Evolutionary conservation across 2,888 invertebrate genomes (phyloP), one percentile per base, ranked within the genome.

Genomic region (Sympetrum striolatum): DNA sequence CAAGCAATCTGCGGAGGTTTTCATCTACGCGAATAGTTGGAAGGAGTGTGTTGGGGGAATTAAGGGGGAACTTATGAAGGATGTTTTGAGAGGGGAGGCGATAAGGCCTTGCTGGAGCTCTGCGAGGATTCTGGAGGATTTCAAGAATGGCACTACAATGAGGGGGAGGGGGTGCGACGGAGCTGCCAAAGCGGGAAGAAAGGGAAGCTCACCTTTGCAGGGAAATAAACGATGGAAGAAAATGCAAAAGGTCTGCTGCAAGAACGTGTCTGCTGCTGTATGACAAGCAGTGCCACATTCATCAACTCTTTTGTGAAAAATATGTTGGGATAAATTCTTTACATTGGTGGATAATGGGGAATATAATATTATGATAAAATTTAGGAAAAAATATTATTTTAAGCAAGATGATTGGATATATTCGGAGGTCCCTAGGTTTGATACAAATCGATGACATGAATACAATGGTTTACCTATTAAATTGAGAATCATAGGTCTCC

Each of bases 91-190:
- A 58, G 53, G 48, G 81, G n/a, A 35, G 58, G 60, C 86, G 86
- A 86, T 86, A 86, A 86, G 86, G 86, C 60, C 86, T 39, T 86
- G 60, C 86, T 86, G 86, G 37, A 86, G 86, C 86, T 86, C 86
- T 86, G 22, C 31, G 58, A 60, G 60, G 60, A 86, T 86, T 60
- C 86, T 18, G 86, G n/a, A 86, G 86, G 86, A 86, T 86, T 86
- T 86, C 64, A 86, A 37, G 86, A 86, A 86, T 86, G 86, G 86
- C 86, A 86, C 60, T 60, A 22, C 35, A 60, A n/a, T 22, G 60
- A 60, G 15, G 58, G 58, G 48, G 48, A 4, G 44, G 81, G 81
- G 22, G 82, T 35, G 31, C 86, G 64, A 86, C 86, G 60, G 86
- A 22, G 37, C 18, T 60, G 86, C 86, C 86, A 22, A 82, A 35